Base-by-base conservation (phyloP, 2,113 vertebrate species). In the Marcusenius ussheri region DNA sequence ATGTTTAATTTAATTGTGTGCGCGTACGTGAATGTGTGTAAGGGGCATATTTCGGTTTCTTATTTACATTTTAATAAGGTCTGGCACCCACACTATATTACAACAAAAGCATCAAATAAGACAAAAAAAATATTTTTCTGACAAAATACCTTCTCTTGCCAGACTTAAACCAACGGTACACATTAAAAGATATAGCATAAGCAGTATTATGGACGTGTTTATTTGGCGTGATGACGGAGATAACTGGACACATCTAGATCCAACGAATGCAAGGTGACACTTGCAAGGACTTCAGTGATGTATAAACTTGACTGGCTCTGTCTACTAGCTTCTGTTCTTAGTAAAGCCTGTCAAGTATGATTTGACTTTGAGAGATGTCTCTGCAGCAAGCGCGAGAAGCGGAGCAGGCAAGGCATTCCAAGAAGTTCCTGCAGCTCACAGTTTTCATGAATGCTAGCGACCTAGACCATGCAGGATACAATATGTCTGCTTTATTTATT, bases 1-100 rank as follows among this genome's bases (percentile, higher is more conserved):
- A 88, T 83, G 83, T 88, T 77, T 83, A 62, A 90, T 90, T 51
- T 58, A 88, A 88, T 83, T 88, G 87, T 31, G 58, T 83, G 46
- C 42, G 58, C 42, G 49, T 56, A 31, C 49, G 86, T 50, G 74
- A 42, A 35, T 89, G 51, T 86, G 83, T 89, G 51, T 83, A 66
- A 45, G 11, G 3, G 1, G 6, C 45, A 42, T 50, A 56, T 90
- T 84, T 90, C 8, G 13, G 46, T 88, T 35, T 49, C 47, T 53
- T 87, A 87, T 87, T 53, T 51, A 39, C 84, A 87, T 51, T 87
- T 15, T 50, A 85, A 85, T 85, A 86, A 51, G 47, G n/a, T 27
- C 84, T 51, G n/a, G 47, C 46, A 51, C 84, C 9, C n/a, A 6
- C 2, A 47, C 84, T 27, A 45, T 80, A 42, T 80, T 80, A 83